A percentile compares a stretch with the other conserved stretches of the same genome.
Evolutionary conservation across 2,113 vertebrate species (phyloP).

Genomic region (Zeus faber): DNA sequence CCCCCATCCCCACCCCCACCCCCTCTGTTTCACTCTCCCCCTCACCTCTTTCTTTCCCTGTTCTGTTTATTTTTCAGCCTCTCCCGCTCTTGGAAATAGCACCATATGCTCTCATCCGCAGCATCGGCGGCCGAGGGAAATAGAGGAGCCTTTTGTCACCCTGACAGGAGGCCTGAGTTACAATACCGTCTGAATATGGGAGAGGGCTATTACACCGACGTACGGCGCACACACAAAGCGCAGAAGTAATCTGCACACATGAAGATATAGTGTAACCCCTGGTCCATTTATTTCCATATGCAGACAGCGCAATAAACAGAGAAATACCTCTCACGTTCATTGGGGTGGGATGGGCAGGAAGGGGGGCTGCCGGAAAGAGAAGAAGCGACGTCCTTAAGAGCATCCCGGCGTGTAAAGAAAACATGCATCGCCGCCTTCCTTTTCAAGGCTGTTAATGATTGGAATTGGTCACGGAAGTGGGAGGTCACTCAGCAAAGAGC

Average conservation of each 20-base stretch:
- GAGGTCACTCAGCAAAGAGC: too few relatives aligned
- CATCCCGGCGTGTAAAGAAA: too few relatives aligned
- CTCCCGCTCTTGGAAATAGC: slow-evolving; percentile 28
- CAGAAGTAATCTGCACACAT: slow-evolving; percentile 40
- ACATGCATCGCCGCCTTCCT: too few relatives aligned
- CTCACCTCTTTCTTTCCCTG: not conserved
- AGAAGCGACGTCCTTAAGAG: too few relatives aligned
- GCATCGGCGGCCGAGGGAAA: slow-evolving; percentile 51
- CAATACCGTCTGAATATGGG: slow-evolving; percentile 32
- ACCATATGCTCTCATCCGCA: slow-evolving; percentile 62
- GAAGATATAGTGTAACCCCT: slow-evolving; percentile 34
- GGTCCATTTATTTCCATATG: slow-evolving; percentile 32
- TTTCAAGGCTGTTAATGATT: too few relatives aligned
- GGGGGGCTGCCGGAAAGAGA: too few relatives aligned
- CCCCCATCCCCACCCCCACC: slow-evolving; percentile 2
- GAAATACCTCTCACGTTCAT: too few relatives aligned
- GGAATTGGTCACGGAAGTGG: too few relatives aligned
- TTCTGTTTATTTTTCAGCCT: not conserved
- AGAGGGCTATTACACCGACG: slow-evolving; percentile 33
- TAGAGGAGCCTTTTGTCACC: slow-evolving; percentile 56
- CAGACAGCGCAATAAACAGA: slow-evolving; percentile 2
- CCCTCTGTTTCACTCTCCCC: slow-evolving; percentile 3
- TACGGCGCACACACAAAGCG: slow-evolving; percentile 12
- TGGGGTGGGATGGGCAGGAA: too few relatives aligned
- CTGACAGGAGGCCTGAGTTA: slow-evolving; percentile 43